Conservation (phyloP, 92 coral and sea anemone genomes). For the Metridium senile region DNA sequence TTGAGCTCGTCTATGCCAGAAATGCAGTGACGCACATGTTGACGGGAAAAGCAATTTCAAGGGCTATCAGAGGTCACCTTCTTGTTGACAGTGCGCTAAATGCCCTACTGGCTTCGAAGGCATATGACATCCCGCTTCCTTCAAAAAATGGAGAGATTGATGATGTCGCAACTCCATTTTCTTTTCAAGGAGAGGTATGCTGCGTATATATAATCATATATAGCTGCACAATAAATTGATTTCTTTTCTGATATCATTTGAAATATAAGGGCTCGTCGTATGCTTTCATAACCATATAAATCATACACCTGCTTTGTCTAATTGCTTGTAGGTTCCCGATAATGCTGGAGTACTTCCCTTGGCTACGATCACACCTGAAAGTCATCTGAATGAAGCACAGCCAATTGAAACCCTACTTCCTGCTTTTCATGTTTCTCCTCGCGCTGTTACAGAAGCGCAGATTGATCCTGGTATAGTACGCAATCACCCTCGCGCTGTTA, state of each 20-base stretch:
- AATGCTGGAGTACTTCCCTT: too few relatives aligned
- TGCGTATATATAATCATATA: too few relatives aligned
- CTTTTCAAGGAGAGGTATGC: neutral
- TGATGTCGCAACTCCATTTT: neutral
- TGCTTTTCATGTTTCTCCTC: neutral
- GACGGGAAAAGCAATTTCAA: constrained; percentile 30
- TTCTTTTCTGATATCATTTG: too few relatives aligned
- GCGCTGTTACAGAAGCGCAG: neutral
- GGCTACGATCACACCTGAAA: too few relatives aligned
- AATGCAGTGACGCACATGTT: constrained; percentile 55
- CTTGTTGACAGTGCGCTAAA: constrained; percentile 22
- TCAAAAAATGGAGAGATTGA: too few relatives aligned
- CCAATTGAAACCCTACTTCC: neutral
- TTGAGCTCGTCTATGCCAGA: constrained; percentile 48
- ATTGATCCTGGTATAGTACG: neutral
- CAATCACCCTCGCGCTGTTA: neutral
- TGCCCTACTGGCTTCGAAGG: neutral
- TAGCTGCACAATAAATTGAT: too few relatives aligned
- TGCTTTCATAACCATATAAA: too few relatives aligned
- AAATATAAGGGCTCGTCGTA: too few relatives aligned
- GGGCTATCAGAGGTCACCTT: constrained; percentile 27
- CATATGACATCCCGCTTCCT: neutral
- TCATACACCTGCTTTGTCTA: too few relatives aligned
- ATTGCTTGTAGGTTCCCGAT: too few relatives aligned
- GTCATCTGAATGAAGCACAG: too few relatives aligned